Conservation (phyloP, 2,797 vertebrate genomes). For the Sebastolobus altivelis region DNA sequence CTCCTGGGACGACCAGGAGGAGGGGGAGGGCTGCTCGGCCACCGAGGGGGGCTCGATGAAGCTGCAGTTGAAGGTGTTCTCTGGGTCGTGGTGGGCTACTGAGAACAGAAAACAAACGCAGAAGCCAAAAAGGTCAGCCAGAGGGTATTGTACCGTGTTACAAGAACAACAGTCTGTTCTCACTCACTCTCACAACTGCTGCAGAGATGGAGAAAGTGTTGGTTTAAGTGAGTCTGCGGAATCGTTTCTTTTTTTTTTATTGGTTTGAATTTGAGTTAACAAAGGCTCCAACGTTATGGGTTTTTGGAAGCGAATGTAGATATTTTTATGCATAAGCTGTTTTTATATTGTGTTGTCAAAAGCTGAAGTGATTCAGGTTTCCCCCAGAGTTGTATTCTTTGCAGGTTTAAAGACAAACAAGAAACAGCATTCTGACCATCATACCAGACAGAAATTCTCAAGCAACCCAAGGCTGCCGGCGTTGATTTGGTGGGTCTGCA, state of each 20-base stretch:
- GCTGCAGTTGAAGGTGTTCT: conserved; percentile 98
- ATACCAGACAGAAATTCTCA: not conserved
- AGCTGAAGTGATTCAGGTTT: not conserved
- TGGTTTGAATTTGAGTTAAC: conserved; percentile 37
- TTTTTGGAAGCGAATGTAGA: not conserved
- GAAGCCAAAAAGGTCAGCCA: conserved; percentile 73
- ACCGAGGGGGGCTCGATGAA: conserved; percentile 95
- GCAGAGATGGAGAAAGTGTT: conserved; percentile 21
- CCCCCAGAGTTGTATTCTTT: not conserved
- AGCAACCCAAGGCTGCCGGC: not conserved
- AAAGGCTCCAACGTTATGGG: conserved; percentile 3
- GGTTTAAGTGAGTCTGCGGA: conserved; percentile 50
- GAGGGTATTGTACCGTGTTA: conserved; percentile 68
- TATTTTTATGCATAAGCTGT: not conserved
- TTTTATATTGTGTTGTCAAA: conserved; percentile 4
- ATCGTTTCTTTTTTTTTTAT: conserved; percentile 30
- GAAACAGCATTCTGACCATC: not conserved
- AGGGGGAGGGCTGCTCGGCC: conserved; percentile 92
- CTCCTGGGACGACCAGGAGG: conserved; percentile 96
- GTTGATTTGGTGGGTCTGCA: not conserved
- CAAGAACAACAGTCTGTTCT: conserved; percentile 78
- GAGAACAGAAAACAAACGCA: conserved; percentile 77
- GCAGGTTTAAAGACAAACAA: not conserved
- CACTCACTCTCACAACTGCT: conserved; percentile 45
- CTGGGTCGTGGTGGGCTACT: conserved; percentile 98